Evolutionary conservation across 1,140 invertebrate species (phyloP).

Genomic region (Octopus bimaculoides): DNA sequence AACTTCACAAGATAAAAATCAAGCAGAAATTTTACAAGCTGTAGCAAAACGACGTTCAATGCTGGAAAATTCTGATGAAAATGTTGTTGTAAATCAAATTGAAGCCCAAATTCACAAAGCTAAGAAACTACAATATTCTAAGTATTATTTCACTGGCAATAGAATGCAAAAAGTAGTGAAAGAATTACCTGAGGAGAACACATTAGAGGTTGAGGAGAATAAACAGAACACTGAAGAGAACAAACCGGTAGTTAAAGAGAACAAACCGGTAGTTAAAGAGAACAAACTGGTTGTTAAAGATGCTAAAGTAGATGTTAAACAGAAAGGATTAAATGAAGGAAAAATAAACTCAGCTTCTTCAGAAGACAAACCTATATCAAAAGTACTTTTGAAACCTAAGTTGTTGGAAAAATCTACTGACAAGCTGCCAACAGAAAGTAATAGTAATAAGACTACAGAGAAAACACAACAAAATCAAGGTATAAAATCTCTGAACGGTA

Average conservation of each 20-base stretch:
- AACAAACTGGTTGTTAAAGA: background rate
- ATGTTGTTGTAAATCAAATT: constrained; percentile 40
- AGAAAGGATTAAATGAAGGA: background rate
- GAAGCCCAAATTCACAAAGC: constrained; percentile 48
- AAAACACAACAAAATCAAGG: too few species aligned
- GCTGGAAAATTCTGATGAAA: constrained; percentile 33
- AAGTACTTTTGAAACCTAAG: too few species aligned
- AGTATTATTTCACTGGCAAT: constrained; percentile 35
- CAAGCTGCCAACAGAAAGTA: too few species aligned
- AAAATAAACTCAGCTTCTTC: too few species aligned
- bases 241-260: background rate
- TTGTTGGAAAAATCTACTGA: too few species aligned
- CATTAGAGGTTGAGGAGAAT: constrained; percentile 4
- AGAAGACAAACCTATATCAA: too few species aligned
- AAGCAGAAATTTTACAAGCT: constrained; percentile 45
- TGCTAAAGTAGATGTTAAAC: constrained; percentile 1
- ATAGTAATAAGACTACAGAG: too few species aligned
- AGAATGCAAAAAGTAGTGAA: background rate
- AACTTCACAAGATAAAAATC: constrained; percentile 28
- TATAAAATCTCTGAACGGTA: background rate
- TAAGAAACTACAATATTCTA: constrained; percentile 49
- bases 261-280: background rate
- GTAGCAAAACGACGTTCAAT: constrained; percentile 40
- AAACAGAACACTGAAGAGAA: background rate
- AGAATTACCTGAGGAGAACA: constrained; percentile 16